Conservation (phyloP, 2,113 vertebrate genomes). For the Arothron firmamentum region DNA sequence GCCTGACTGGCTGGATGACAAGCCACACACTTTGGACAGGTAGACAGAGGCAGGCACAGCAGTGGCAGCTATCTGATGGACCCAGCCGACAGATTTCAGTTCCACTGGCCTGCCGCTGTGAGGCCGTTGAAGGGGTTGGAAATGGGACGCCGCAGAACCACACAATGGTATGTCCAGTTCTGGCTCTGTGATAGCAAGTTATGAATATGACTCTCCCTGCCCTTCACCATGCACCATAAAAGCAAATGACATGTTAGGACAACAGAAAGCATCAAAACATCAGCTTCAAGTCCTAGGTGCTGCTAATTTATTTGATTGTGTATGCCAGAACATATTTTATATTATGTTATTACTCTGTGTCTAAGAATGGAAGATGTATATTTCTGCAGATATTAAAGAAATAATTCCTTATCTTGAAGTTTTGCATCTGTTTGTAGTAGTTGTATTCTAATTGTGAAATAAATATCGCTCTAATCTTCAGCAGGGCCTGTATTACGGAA, state of each 20-base stretch:
- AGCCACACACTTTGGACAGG: slow-evolving; percentile 59
- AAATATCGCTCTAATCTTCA: too few relatives aligned
- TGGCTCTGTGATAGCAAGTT: slow-evolving; percentile 32
- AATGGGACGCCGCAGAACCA: slow-evolving; percentile 56
- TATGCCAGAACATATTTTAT: too few relatives aligned
- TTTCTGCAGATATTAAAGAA: too few relatives aligned
- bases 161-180: slow-evolving; percentile 59
- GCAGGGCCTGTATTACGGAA: too few relatives aligned
- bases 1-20: slow-evolving; percentile 68
- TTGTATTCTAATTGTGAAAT: too few relatives aligned
- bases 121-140: slow-evolving; percentile 54
- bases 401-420: too few relatives aligned
- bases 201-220: slow-evolving; percentile 28
- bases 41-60: slow-evolving; percentile 52
- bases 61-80: slow-evolving; percentile 64
- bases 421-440: too few relatives aligned
- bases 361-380: too few relatives aligned
- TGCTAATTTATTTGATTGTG: too few relatives aligned
- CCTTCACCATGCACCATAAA: slow-evolving; percentile 20
- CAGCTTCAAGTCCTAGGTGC: too few relatives aligned
- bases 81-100: slow-evolving; percentile 61
- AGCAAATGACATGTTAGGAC: slow-evolving; percentile 4
- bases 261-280: too few relatives aligned
- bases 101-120: slow-evolving; percentile 52
- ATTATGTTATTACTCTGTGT: too few relatives aligned